Evolutionary conservation across 2,113 vertebrate species (phyloP).

Genomic region (Rhabdornis inornatus): DNA sequence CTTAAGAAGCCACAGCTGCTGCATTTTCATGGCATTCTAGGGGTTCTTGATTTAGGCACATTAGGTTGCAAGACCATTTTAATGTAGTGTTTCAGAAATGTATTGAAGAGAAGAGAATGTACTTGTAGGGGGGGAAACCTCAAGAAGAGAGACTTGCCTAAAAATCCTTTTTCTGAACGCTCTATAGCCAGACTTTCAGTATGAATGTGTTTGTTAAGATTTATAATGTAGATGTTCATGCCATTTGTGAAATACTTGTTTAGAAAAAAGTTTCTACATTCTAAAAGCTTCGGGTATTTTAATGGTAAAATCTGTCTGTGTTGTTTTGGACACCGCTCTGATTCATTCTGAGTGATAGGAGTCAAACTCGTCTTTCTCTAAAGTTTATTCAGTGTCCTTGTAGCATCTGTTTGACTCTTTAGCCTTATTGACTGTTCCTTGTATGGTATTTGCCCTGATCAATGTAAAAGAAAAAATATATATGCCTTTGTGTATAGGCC

Average conservation of each 20-base stretch:
- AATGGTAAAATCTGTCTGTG: background rate
- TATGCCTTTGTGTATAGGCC: slow-evolving; percentile 27
- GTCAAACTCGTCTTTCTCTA: background rate
- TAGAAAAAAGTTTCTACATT: background rate
- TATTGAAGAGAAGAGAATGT: background rate
- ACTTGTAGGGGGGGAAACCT: background rate
- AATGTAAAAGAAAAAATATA: background rate
- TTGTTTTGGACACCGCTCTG: background rate
- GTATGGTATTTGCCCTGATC: background rate
- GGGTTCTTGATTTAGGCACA: background rate
- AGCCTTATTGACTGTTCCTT: background rate
- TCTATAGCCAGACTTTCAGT: background rate
- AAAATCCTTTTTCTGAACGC: background rate
- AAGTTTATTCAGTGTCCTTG: background rate
- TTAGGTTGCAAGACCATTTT: background rate
- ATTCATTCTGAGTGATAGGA: background rate
- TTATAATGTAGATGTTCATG: background rate
- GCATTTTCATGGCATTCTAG: background rate
- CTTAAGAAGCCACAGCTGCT: background rate
- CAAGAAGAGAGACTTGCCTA: background rate
- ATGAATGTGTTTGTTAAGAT: background rate
- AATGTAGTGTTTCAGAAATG: background rate
- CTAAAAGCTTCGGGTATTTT: background rate
- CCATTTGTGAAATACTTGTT: background rate
- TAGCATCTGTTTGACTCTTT: background rate